Evolutionary conservation across 2,888 invertebrate genomes (phyloP).

Genomic region (Pyrgus malvae): DNA sequence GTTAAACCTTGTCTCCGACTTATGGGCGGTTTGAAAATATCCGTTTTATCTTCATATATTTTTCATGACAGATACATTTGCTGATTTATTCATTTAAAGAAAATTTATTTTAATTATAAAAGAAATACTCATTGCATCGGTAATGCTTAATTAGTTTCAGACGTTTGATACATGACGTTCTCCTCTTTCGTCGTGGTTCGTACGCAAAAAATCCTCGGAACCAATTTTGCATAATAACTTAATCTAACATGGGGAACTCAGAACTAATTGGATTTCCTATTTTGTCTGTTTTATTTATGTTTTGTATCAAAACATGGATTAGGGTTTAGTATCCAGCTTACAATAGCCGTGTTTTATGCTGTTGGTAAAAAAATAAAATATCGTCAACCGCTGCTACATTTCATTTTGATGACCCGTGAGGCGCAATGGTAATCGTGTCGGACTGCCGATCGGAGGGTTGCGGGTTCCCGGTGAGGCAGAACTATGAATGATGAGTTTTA

Average conservation of each 20-base stretch:
- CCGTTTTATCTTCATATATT: no score
- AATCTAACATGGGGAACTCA: slow-evolving; percentile 59
- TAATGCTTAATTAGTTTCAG: slow-evolving; percentile 10
- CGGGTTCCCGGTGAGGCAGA: no score
- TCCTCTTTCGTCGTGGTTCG: slow-evolving; percentile 24
- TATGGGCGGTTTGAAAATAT: no score
- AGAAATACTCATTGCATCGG: slow-evolving; percentile 7
- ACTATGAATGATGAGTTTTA: no score
- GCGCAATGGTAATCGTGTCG: no score
- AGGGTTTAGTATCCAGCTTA: slow-evolving; percentile 30
- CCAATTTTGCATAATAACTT: slow-evolving; percentile 74
- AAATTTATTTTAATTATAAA: not conserved
- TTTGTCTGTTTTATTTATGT: slow-evolving; percentile 52
- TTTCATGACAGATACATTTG: no score
- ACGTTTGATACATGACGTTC: slow-evolving; percentile 4
- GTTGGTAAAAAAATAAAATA: no score
- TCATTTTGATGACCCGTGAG: not conserved
- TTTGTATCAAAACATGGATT: slow-evolving; percentile 40
- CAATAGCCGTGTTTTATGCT: not conserved
- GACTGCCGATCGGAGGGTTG: no score
- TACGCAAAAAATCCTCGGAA: slow-evolving; percentile 58
- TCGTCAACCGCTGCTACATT: not conserved
- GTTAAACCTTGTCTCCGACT: no score
- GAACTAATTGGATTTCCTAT: slow-evolving; percentile 68
- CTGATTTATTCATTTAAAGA: no score